Percentiles rank a stretch among this genome's conserved stretches.
Conservation (phyloP, 2,113 vertebrate species). For the Campylomormyrus tamandua region DNA sequence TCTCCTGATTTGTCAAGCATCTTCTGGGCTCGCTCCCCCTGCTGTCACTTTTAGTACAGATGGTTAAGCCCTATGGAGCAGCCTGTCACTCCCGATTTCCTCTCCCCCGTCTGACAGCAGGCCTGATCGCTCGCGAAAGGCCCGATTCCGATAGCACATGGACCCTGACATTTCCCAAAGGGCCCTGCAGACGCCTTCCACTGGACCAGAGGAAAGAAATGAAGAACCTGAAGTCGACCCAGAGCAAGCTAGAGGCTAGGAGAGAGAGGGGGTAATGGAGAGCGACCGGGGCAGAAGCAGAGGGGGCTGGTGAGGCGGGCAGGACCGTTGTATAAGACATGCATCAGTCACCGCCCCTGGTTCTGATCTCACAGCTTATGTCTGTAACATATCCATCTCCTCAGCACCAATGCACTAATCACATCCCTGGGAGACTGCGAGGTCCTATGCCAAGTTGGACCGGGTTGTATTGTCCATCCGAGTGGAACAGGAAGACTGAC, state of each 20-base stretch:
- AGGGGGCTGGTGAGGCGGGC: conserved; percentile 13
- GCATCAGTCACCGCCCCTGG: conserved; percentile 33
- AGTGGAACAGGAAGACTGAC: conserved; percentile 20
- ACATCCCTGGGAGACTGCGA: conserved; percentile 19
- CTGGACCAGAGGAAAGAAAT: conserved; percentile 60
- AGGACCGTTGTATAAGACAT: conserved; percentile 31
- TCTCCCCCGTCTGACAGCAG: conserved; percentile 64
- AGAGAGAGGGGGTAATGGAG: conserved; percentile 2
- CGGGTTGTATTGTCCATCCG: not conserved
- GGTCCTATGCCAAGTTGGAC: not conserved
- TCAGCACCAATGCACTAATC: conserved; percentile 17
- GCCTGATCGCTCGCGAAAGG: conserved; percentile 74
- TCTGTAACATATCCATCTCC: conserved; percentile 31
- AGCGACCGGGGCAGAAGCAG: not conserved
- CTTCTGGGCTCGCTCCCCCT: conserved; percentile 51
- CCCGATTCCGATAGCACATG: conserved; percentile 63
- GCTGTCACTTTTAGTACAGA: conserved; percentile 83
- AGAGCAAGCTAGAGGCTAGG: conserved; percentile 61
- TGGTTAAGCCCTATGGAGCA: conserved; percentile 74
- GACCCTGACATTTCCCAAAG: conserved; percentile 72
- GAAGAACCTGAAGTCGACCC: conserved; percentile 58
- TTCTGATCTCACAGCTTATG: conserved; percentile 32
- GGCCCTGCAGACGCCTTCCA: conserved; percentile 61
- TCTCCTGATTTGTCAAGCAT: conserved; percentile 57
- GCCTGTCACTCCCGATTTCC: conserved; percentile 77